phyloP scores from a whole-genome alignment of 2,888 invertebrate genomes.

The Cetonia aurata region DNA sequence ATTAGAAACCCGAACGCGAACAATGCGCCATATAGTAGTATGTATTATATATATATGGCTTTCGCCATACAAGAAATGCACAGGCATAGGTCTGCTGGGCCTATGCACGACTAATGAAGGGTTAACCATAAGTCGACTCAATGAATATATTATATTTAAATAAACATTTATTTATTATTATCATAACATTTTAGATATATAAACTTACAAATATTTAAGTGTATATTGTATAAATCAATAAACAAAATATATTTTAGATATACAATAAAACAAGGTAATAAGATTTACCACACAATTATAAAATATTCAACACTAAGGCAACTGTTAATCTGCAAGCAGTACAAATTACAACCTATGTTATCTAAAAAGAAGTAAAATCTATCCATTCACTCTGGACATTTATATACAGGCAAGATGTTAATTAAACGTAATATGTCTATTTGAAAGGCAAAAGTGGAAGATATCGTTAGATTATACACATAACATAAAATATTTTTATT shows the following conservation, averaged over 20 bases:
- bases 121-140: background rate
- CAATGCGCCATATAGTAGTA: no score
- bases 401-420: conserved; percentile 30
- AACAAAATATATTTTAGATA: conserved; percentile 18
- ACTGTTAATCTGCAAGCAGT: conserved; percentile 6
- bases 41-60: no score
- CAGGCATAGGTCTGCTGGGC: no score
- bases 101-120: no score
- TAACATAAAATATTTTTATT: conserved; percentile 14
- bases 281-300: conserved; percentile 1
- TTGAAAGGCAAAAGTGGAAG: conserved; percentile 36
- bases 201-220: conserved; percentile 41
- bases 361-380: conserved; percentile 1
- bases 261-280: conserved; percentile 4
- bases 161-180: conserved; percentile 32
- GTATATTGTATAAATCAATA: conserved; percentile 26
- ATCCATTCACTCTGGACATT: background rate
- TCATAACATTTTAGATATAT: conserved; percentile 35
- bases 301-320: conserved; percentile 14
- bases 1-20: no score
- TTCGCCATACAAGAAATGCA: no score
- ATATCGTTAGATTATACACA: conserved; percentile 7
- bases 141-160: conserved; percentile 11
- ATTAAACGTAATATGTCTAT: conserved; percentile 22
- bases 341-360: conserved; percentile 1